phyloP scores from a whole-genome alignment of 2,888 invertebrate genomes.

The Phyto melanocephala region DNA sequence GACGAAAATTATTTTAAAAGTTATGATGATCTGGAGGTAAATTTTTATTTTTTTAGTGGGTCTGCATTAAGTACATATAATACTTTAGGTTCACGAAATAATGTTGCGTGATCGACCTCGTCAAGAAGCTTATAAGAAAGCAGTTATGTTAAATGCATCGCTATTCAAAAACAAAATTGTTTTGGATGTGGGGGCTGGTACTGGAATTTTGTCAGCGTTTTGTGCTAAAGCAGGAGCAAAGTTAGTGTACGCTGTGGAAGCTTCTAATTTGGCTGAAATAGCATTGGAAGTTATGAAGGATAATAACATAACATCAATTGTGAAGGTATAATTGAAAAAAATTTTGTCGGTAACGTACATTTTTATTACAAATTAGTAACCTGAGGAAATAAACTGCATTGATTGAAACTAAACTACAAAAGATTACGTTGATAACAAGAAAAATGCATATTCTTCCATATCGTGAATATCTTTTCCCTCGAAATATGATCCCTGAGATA shows the following conservation, averaged over 20 bases:
- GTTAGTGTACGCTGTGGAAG: conserved; percentile 92
- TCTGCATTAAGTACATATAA: no score
- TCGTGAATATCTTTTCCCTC: no score
- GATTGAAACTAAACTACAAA: no score
- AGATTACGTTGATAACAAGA: no score
- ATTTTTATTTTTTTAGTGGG: conserved; percentile 55
- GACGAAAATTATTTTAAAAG: conserved; percentile 83
- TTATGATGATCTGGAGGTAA: conserved; percentile 88
- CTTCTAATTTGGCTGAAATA: conserved; percentile 84
- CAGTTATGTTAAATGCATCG: conserved; percentile 84
- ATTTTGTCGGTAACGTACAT: no score
- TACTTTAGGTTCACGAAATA: conserved; percentile 85
- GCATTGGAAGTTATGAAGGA: conserved; percentile 85
- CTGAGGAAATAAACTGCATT: no score
- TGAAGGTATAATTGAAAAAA: no score
- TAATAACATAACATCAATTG: conserved; percentile 83
- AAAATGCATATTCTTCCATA: no score
- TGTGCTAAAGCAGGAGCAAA: conserved; percentile 93
- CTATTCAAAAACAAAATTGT: conserved; percentile 88
- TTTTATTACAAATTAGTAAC: no score
- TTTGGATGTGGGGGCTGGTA: conserved; percentile 92
- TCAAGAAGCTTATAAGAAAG: conserved; percentile 88
- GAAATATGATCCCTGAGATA: no score
- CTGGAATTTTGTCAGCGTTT: conserved; percentile 93
- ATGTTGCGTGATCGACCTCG: conserved; percentile 89